phyloP scores from a whole-genome alignment of 2,113 vertebrate genomes.

The Progne subis region DNA sequence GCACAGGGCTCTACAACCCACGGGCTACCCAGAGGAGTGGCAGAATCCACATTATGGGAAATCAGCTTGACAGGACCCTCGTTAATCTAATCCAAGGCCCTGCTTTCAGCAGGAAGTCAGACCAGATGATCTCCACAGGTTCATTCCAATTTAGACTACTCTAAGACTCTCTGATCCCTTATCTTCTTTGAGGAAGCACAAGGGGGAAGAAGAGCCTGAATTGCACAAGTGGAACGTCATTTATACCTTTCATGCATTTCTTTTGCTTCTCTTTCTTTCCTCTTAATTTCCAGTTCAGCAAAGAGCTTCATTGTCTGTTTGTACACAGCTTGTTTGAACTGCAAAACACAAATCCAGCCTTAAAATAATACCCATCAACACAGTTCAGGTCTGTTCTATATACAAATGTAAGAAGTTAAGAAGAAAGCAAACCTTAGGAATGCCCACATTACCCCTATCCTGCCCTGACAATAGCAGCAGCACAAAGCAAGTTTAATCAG shows the following conservation, averaged over 20 bases:
- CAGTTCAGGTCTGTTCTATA: background rate
- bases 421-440: background rate
- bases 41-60: background rate
- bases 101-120: background rate
- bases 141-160: background rate
- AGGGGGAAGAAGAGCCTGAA: background rate
- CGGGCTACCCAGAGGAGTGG: background rate
- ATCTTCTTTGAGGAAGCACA: background rate
- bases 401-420: background rate
- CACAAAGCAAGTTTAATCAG: background rate
- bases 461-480: background rate
- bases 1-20: background rate
- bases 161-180: background rate
- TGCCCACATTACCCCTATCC: background rate
- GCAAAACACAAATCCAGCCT: slow-evolving; percentile 47
- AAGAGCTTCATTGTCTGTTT: slow-evolving; percentile 99
- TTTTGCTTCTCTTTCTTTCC: slow-evolving; percentile 98
- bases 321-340: slow-evolving; percentile 97
- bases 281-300: slow-evolving; percentile 97
- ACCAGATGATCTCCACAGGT: background rate
- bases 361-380: background rate
- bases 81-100: background rate
- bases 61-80: background rate
- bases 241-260: slow-evolving; percentile 98
- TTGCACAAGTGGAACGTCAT: background rate